Percentiles rank a stretch among this genome's conserved stretches.
Evolutionary conservation across 2,113 vertebrate species (phyloP).

Genomic region (Sinocyclocheilus anophthalmus): DNA sequence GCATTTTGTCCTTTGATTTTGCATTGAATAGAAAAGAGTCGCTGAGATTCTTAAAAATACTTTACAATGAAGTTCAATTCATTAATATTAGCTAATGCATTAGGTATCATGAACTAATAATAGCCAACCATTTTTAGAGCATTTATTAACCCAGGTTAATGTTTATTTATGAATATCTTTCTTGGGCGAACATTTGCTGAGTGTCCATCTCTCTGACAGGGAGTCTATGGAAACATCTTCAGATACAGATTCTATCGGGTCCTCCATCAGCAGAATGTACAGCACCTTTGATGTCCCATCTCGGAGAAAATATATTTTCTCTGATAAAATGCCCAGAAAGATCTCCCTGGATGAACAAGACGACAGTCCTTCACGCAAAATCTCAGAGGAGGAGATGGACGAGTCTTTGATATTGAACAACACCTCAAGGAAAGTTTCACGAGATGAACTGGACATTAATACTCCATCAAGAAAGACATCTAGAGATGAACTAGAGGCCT

Average conservation of each 20-base stretch:
- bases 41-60: not conserved
- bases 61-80: not conserved
- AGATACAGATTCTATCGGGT: constrained; percentile 65
- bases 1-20: not conserved
- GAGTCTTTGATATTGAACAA: constrained; percentile 26
- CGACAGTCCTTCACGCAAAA: constrained; percentile 49
- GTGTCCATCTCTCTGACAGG: constrained; percentile 59
- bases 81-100: not conserved
- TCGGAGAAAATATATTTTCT: constrained; percentile 59
- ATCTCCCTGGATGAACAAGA: constrained; percentile 60
- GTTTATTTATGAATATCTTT: not conserved
- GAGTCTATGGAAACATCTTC: constrained; percentile 68
- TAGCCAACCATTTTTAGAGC: not conserved
- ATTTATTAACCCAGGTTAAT: not conserved
- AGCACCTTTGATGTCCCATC: constrained; percentile 60
- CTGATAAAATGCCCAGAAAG: constrained; percentile 59
- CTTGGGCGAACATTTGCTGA: not conserved
- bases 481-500: constrained; percentile 51
- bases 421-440: constrained; percentile 55
- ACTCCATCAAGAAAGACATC: constrained; percentile 54
- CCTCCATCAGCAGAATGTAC: constrained; percentile 64
- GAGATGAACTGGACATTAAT: constrained; percentile 58
- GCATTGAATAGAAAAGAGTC: not conserved
- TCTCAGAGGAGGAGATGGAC: constrained; percentile 64
- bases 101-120: not conserved